A percentile compares a stretch with the other conserved stretches of the same genome.
Evolutionary conservation across 2,797 vertebrate genomes (phyloP).

Genomic region (Ctenosaura bakeri): DNA sequence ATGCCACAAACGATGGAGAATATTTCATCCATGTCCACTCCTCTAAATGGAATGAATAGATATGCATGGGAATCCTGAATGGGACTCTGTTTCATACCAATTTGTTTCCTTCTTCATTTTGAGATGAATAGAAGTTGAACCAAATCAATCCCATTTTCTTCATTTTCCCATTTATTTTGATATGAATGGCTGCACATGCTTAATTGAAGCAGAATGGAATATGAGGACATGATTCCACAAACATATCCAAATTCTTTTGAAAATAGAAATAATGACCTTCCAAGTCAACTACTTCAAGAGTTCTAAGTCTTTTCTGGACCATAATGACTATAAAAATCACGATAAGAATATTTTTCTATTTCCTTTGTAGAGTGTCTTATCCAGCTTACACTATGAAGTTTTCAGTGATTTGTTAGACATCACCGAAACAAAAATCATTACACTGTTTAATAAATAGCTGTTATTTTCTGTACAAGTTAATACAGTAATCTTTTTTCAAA

Average conservation of each 20-base stretch:
- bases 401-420: background rate
- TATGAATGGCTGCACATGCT: background rate
- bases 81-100: too few species aligned
- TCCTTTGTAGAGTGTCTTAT: background rate
- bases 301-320: background rate
- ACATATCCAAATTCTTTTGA: background rate
- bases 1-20: too few species aligned
- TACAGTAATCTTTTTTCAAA: background rate
- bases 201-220: background rate
- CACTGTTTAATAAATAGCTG: background rate
- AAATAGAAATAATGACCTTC: background rate
- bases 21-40: too few species aligned
- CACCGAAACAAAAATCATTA: background rate
- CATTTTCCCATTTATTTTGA: background rate
- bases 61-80: too few species aligned
- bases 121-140: too few species aligned
- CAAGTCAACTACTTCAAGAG: background rate
- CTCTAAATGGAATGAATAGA: too few species aligned
- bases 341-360: background rate
- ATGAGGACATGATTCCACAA: background rate
- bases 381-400: background rate
- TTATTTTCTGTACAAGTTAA: background rate
- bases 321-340: background rate
- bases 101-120: too few species aligned
- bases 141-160: background rate